Percentiles rank a stretch among this genome's conserved stretches.
These are phyloP conservation scores for Centruroides sculpturatus DNA, from an alignment of 1,140 invertebrate species.

Conservation along the genomic window DNA sequence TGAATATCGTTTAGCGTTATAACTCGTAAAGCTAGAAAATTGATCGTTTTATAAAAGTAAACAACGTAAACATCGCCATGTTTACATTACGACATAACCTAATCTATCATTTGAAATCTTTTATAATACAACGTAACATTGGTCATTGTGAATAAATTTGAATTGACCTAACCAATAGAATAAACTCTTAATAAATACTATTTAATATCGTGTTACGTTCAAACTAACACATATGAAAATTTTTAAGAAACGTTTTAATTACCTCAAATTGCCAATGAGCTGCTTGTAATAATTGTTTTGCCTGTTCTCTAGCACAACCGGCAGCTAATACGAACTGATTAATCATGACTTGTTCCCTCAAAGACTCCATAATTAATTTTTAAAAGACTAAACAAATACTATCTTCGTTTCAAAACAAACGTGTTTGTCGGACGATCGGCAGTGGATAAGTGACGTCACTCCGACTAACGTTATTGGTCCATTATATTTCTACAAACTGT, in stretches of 20 bases:
- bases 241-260: slow-evolving; percentile 14
- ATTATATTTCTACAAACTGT: background rate
- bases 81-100: no score
- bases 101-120: no score
- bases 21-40: no score
- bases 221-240: no score
- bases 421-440: background rate
- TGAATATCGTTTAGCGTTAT: no score
- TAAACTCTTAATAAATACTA: no score
- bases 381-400: background rate
- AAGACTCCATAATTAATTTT: slow-evolving; percentile 53
- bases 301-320: slow-evolving; percentile 81
- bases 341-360: slow-evolving; percentile 91
- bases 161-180: no score
- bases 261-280: slow-evolving; percentile 96
- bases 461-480: background rate
- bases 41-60: no score
- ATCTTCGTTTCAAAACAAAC: background rate
- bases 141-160: no score
- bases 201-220: no score
- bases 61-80: no score
- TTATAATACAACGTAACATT: no score
- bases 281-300: slow-evolving; percentile 77
- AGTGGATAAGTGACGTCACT: background rate
- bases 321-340: slow-evolving; percentile 89